Evolutionary conservation across 2,113 vertebrate genomes (phyloP).

Genomic region (Setophaga petechia): DNA sequence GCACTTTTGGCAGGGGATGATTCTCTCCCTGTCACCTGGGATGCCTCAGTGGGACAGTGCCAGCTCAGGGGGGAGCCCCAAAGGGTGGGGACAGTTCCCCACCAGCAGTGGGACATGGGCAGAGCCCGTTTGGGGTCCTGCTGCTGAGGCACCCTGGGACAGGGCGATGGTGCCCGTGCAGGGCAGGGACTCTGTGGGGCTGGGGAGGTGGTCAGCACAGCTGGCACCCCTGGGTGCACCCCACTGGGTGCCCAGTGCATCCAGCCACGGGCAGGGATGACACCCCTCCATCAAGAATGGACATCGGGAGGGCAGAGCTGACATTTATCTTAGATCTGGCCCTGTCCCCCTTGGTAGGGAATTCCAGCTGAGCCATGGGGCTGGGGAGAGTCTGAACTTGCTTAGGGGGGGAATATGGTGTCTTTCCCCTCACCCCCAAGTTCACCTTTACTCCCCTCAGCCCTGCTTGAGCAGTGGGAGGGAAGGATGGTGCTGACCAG

Average conservation of each 20-base stretch:
- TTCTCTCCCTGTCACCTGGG: not conserved
- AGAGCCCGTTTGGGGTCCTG: not conserved
- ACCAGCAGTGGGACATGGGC: rapidly evolving
- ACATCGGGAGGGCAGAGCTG: rapidly evolving
- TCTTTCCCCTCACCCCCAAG: not conserved
- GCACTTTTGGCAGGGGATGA: not conserved
- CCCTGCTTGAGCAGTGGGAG: not conserved
- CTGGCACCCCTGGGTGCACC: rapidly evolving
- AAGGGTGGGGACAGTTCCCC: not conserved
- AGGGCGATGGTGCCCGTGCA: rapidly evolving
- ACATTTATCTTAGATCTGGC: not conserved
- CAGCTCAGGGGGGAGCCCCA: not conserved
- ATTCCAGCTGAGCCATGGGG: not conserved
- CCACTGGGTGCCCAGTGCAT: not conserved
- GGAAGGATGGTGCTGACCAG: not conserved
- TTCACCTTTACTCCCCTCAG: not conserved
- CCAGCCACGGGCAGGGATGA: not conserved
- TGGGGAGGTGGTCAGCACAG: not conserved
- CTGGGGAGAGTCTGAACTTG: not conserved
- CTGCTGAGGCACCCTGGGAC: rapidly evolving
- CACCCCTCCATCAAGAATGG: not conserved
- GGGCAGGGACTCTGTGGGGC: not conserved
- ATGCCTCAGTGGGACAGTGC: not conserved
- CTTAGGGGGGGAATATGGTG: rapidly evolving
- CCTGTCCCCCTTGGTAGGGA: not conserved